Conservation (phyloP, 2,113 vertebrate genomes). For the Panthera tigris region DNA sequence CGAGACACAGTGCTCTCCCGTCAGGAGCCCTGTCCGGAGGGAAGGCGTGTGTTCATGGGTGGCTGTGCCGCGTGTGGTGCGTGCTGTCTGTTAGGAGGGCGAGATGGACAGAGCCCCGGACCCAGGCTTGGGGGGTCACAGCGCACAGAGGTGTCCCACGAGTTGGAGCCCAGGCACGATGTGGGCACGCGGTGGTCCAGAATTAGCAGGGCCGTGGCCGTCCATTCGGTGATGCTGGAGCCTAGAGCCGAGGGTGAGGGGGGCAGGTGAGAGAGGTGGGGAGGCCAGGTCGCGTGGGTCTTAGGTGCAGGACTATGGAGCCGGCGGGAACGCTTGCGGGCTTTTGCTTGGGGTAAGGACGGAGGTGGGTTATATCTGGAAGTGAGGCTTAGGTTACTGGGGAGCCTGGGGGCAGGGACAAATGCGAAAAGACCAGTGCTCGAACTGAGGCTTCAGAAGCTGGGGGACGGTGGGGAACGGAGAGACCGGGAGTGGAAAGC, state of each 20-base stretch:
- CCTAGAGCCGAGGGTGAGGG: fast-evolving
- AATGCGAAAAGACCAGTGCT: not conserved
- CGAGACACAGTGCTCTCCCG: fast-evolving
- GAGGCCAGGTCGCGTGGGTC: fast-evolving
- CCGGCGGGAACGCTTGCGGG: not conserved
- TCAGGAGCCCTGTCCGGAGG: fast-evolving
- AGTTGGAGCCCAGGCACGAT: fast-evolving
- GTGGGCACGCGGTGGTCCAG: fast-evolving
- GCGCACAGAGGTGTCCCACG: fast-evolving
- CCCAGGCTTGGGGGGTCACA: not conserved
- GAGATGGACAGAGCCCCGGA: not conserved
- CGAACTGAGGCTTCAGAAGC: not conserved
- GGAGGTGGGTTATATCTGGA: fast-evolving
- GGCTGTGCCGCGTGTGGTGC: fast-evolving
- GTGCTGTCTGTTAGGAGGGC: not conserved
- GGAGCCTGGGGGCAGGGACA: not conserved
- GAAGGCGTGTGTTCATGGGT: fast-evolving
- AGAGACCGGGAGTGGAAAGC: fast-evolving
- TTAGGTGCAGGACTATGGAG: not conserved
- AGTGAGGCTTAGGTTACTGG: not conserved
- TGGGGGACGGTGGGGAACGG: no score
- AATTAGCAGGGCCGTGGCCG: fast-evolving
- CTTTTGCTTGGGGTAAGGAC: not conserved
- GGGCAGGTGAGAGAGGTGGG: fast-evolving
- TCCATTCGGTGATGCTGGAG: not conserved